Conservation (phyloP, 2,797 vertebrate species). For the Macropodus opercularis region DNA sequence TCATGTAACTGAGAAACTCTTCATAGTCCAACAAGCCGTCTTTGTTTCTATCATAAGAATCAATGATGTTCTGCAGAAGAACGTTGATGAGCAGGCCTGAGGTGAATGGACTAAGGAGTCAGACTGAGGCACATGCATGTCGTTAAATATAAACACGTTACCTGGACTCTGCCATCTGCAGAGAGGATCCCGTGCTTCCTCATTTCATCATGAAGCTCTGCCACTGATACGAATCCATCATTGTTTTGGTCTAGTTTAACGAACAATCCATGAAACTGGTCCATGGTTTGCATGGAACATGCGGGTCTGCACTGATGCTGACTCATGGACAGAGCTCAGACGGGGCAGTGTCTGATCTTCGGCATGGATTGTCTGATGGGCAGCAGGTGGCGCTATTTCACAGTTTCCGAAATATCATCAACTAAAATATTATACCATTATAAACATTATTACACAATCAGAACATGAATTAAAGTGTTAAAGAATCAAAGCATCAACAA, state of each 20-base stretch:
- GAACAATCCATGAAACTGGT: conserved; percentile 78
- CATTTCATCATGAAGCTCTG: conserved; percentile 80
- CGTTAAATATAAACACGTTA: conserved; percentile 20
- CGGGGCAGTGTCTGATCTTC: conserved; percentile 12
- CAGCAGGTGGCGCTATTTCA: conserved; percentile 64
- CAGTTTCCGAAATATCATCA: not conserved
- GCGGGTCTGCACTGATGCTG: conserved; percentile 48
- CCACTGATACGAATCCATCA: conserved; percentile 78
- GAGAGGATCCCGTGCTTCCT: conserved; percentile 76
- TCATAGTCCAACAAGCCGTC: conserved; percentile 79
- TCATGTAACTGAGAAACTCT: conserved; percentile 82
- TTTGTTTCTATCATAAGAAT: conserved; percentile 76
- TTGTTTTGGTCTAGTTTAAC: conserved; percentile 77
- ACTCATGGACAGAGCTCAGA: conserved; percentile 56
- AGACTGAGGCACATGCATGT: not conserved
- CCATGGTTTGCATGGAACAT: conserved; percentile 59
- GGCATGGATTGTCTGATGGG: not conserved
- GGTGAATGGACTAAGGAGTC: accelerated
- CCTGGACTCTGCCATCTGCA: conserved; percentile 76
- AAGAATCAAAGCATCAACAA: too few species aligned
- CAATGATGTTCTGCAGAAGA: conserved; percentile 66
- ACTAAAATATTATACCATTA: too few species aligned
- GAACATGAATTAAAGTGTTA: too few species aligned
- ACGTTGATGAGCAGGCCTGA: not conserved
- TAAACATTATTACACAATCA: too few species aligned